Percentiles rank a stretch among this genome's conserved stretches.
Evolutionary conservation across 35 echinoderm and acorn worm species (phyloP).

Genomic region (Hemicentrotus pulcherrimus): DNA sequence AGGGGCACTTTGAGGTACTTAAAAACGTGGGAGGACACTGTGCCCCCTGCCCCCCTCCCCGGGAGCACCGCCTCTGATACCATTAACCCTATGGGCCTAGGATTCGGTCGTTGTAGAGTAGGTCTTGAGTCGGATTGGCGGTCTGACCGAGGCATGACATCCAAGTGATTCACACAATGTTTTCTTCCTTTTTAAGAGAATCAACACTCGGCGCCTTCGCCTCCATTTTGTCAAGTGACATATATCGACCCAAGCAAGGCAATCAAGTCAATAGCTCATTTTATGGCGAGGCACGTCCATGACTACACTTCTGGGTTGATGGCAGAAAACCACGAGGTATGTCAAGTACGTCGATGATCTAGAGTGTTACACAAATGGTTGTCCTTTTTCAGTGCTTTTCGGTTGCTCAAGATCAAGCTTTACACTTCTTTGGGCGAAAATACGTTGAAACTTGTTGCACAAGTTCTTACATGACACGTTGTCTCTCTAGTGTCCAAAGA

Average conservation of each 20-base stretch:
- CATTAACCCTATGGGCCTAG: too few relatives aligned
- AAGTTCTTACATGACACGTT: too few relatives aligned
- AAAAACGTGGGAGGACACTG: too few relatives aligned
- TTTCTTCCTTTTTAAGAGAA: not conserved
- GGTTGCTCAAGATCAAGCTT: too few relatives aligned
- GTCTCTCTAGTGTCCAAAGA: too few relatives aligned
- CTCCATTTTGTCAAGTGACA: not conserved
- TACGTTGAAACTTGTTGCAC: too few relatives aligned
- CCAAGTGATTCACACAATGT: not conserved
- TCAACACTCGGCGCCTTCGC: not conserved
- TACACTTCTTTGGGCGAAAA: too few relatives aligned
- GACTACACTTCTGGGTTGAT: not conserved
- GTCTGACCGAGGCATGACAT: not conserved
- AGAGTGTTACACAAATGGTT: not conserved
- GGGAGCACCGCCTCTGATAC: too few relatives aligned
- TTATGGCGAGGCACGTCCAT: constrained; percentile 7
- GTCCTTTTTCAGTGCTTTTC: not conserved
- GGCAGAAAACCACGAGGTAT: not conserved
- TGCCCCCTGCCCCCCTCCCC: too few relatives aligned
- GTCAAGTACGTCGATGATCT: not conserved
- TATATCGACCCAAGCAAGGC: not conserved
- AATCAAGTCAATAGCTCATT: not conserved
- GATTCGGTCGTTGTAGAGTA: too few relatives aligned
- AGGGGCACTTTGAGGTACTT: too few relatives aligned
- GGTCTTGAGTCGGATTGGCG: too few relatives aligned